Conservation (phyloP, 2,797 vertebrate genomes). For the Pangasius macronema region DNA sequence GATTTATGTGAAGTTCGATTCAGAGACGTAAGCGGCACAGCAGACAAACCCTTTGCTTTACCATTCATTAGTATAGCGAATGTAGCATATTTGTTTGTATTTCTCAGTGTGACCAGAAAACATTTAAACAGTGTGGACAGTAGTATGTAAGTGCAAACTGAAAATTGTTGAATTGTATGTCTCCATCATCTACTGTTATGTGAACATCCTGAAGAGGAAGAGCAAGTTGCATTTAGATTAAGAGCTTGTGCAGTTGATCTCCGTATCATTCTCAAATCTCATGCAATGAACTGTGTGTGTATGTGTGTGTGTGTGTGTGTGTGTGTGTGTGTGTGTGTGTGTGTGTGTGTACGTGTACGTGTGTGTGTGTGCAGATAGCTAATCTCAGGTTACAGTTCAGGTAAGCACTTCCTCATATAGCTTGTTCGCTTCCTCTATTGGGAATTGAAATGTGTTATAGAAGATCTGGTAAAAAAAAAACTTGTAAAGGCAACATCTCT, state of each 20-base stretch:
- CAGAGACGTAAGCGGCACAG: neutral
- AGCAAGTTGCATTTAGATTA: neutral
- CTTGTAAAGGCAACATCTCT: neutral
- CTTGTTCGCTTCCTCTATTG: neutral
- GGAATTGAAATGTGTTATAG: neutral
- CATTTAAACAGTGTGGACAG: neutral
- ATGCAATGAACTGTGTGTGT: neutral
- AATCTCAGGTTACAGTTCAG: conserved; percentile 21
- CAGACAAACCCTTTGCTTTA: neutral
- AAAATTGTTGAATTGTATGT: neutral
- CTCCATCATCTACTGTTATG: neutral
- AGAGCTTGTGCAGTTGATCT: neutral
- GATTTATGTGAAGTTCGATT: neutral
- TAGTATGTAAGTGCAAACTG: neutral
- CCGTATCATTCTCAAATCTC: neutral
- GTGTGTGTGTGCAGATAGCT: too few relatives aligned
- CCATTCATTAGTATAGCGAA: neutral
- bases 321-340: conserved; percentile 19
- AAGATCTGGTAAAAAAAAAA: neutral
- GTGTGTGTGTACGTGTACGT: too few relatives aligned
- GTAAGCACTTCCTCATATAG: conserved; percentile 20
- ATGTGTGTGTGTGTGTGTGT: neutral
- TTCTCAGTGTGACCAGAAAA: neutral
- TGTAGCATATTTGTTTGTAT: neutral
- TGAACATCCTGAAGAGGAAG: neutral